Evolutionary conservation across 2,797 vertebrate genomes (phyloP).

Genomic region (Masticophis lateralis): DNA sequence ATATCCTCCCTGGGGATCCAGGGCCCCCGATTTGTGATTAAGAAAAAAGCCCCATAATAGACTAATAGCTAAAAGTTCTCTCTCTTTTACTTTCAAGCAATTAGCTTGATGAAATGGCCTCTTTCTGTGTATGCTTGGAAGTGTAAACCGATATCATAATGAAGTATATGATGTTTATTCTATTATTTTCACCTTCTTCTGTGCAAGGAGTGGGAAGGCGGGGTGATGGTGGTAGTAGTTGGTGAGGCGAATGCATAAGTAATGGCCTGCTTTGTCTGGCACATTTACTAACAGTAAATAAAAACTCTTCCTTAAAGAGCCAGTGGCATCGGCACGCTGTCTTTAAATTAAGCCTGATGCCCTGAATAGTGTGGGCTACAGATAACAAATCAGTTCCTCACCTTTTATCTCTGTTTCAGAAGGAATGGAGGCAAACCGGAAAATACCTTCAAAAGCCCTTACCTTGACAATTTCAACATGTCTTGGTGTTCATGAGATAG

Average conservation of each 20-base stretch:
- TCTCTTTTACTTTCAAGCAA: constrained; percentile 94
- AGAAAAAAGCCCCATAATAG: constrained; percentile 95
- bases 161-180: constrained; percentile 87
- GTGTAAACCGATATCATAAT: constrained; percentile 94
- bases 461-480: neutral
- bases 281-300: constrained; percentile 67
- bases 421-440: constrained; percentile 29
- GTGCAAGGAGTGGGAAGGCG: constrained; percentile 39
- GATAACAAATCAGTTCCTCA: neutral
- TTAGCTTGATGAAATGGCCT: constrained; percentile 97
- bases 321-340: constrained; percentile 43
- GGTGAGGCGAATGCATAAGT: constrained; percentile 68
- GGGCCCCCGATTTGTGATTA: constrained; percentile 97
- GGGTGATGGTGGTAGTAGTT: neutral
- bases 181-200: constrained; percentile 89
- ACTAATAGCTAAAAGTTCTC: constrained; percentile 93
- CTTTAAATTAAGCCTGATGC: constrained; percentile 28
- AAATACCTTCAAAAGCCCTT: neutral
- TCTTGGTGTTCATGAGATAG: neutral
- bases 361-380: neutral
- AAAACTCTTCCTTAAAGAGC: constrained; percentile 74
- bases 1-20: constrained; percentile 90
- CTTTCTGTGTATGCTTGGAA: constrained; percentile 84
- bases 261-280: constrained; percentile 72
- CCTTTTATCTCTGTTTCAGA: neutral